Conservation (phyloP, 2,797 vertebrate species). For the Hypotaenidia okinawae region DNA sequence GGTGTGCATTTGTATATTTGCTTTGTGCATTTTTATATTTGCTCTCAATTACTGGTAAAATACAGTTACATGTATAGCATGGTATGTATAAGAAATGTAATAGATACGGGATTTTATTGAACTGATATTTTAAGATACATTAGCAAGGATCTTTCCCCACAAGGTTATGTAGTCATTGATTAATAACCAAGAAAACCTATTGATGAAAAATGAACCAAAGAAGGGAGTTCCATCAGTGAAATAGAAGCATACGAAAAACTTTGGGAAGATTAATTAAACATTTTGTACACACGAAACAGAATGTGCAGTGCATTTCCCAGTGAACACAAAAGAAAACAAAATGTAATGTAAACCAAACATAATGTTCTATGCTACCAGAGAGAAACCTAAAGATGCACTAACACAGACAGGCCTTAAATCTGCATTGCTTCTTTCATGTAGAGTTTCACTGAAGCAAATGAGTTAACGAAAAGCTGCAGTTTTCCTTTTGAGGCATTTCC, state of each 20-base stretch:
- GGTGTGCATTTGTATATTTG: neutral
- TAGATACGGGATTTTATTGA: neutral
- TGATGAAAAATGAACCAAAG: constrained; percentile 7
- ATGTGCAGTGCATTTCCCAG: neutral
- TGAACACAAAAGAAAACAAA: neutral
- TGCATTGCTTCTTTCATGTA: neutral
- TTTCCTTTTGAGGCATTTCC: neutral
- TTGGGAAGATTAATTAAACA: neutral
- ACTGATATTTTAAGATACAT: neutral
- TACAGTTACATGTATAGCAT: neutral
- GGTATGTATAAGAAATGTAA: neutral
- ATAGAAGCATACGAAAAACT: neutral
- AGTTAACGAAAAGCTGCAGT: neutral
- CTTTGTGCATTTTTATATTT: neutral
- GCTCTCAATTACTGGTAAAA: neutral
- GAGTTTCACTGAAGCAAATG: neutral
- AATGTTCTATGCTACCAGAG: neutral
- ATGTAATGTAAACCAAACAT: neutral
- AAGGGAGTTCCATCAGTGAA: neutral
- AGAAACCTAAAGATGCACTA: neutral
- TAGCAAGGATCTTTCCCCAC: neutral
- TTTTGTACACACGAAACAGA: constrained; percentile 14
- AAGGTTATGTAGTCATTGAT: neutral
- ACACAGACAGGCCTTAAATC: neutral
- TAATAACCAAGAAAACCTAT: constrained; percentile 1